These are phyloP conservation scores for Stegana nigrithorax DNA, from an alignment of 2,888 invertebrate genomes.

Conservation along the genomic window DNA sequence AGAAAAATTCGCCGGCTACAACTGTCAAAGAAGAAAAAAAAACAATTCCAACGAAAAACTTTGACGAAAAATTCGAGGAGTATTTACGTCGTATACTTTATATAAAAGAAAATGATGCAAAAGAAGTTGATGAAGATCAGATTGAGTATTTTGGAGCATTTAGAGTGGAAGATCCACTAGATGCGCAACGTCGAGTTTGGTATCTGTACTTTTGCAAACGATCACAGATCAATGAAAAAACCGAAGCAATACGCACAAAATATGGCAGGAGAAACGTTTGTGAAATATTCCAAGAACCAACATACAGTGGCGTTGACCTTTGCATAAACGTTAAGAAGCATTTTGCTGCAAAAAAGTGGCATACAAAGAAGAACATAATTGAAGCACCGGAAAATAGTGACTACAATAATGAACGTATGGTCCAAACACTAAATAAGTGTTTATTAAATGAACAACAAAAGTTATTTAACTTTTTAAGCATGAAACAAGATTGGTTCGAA, in stretches of 20 bases:
- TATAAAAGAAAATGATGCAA: background rate
- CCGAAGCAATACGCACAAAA: background rate
- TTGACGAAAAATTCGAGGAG: background rate
- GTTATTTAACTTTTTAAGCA: background rate
- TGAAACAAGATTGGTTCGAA: background rate
- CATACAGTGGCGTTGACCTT: background rate
- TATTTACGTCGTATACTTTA: background rate
- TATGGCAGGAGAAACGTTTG: constrained; percentile 1
- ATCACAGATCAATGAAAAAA: background rate
- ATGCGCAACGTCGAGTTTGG: background rate
- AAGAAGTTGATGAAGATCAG: background rate
- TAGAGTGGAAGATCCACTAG: background rate
- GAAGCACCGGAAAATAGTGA: background rate
- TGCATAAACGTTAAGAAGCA: constrained; percentile 1
- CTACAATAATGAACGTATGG: background rate
- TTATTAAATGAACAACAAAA: background rate
- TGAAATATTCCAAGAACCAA: background rate
- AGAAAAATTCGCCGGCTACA: too few relatives aligned
- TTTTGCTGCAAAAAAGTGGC: background rate
- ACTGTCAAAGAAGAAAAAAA: background rate
- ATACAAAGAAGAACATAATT: background rate
- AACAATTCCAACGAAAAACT: background rate
- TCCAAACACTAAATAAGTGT: background rate
- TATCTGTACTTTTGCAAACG: background rate
- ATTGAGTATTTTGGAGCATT: constrained; percentile 7